Evolutionary conservation across 2,113 vertebrate genomes (phyloP), one percentile per base, ranked within the genome.

Genomic region (Tragelaphus imberbis): DNA sequence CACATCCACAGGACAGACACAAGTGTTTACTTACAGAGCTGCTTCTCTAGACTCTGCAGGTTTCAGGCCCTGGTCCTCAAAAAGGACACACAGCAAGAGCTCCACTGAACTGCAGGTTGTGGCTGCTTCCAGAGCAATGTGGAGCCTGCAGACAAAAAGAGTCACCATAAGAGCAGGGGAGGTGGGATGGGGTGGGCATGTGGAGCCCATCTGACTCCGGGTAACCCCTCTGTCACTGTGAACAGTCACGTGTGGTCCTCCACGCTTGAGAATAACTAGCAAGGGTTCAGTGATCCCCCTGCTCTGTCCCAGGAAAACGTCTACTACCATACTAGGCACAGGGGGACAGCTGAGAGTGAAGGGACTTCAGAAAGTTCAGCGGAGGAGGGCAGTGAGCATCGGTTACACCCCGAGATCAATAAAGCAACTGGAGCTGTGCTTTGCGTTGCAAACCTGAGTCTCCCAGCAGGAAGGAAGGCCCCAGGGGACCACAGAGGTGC

Each of bases 171-270:
- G 28, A 15, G 7, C 23, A 51, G 17, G 40, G 19, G 7, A 77
- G 19, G 36, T 4, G 4, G 56, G 56, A 15, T 19, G 36, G 27
- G 47, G 28, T 59, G 21, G 63, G 28, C 63, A n/a, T 4, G 7
- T 7, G 47, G 68, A 61, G 1, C n/a, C 53, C 21, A 16, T 6
- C 25, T 8, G 30, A 25, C 8, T 30, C 36, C 10, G 11, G 27
- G 49, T 36, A 11, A 44, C 61, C 63, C 77, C 55, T 9, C 5
- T 55, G 47, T n/a, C 33, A 47, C 61, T 28, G 44, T 7, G n/a
- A 81, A 86, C 0, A 1, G 21, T 28, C 40, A 6, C 0, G 2
- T 9, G 21, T 6, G 11, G 21, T 28, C 19, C 27, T 82, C 36
- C 8, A 12, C 13, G 16, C n/a, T 49, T n/a, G 36, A 68, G 84